These are phyloP conservation scores for Thaumatotibia leucotreta DNA, from an alignment of 1,140 invertebrate species.

Conservation along the genomic window DNA sequence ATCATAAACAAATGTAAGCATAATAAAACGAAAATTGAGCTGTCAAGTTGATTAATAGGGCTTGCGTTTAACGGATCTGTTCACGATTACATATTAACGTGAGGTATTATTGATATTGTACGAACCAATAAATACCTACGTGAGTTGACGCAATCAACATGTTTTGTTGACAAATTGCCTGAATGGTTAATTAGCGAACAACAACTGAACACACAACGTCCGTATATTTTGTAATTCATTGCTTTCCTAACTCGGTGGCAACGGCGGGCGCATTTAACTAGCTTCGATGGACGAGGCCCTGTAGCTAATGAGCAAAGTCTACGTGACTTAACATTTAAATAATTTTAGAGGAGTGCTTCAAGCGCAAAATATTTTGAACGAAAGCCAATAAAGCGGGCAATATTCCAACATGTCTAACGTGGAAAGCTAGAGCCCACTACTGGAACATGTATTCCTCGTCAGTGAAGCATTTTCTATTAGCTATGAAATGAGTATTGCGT, in stretches of 20 bases:
- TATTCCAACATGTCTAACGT: conserved; percentile 42
- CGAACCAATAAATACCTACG: neutral
- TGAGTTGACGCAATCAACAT: neutral
- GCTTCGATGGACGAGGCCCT: neutral
- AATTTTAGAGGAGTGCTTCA: conserved; percentile 48
- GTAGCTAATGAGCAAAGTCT: conserved; percentile 2
- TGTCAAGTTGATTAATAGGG: neutral
- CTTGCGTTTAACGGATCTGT: neutral
- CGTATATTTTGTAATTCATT: neutral
- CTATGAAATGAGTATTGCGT: neutral
- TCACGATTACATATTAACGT: neutral
- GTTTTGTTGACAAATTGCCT: neutral
- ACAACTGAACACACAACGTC: neutral
- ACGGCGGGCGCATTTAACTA: neutral
- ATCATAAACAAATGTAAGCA: neutral
- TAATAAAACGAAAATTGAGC: neutral
- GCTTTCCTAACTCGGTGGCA: neutral
- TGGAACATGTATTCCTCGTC: neutral
- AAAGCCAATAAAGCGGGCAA: conserved; percentile 52
- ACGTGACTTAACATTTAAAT: conserved; percentile 39
- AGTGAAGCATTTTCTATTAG: neutral
- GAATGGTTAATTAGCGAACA: neutral
- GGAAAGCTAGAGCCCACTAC: conserved; percentile 21
- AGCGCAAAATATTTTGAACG: conserved; percentile 57
- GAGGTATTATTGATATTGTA: neutral